Evolutionary conservation across 2,113 vertebrate species (phyloP).

Genomic region (Otocyon megalotis): DNA sequence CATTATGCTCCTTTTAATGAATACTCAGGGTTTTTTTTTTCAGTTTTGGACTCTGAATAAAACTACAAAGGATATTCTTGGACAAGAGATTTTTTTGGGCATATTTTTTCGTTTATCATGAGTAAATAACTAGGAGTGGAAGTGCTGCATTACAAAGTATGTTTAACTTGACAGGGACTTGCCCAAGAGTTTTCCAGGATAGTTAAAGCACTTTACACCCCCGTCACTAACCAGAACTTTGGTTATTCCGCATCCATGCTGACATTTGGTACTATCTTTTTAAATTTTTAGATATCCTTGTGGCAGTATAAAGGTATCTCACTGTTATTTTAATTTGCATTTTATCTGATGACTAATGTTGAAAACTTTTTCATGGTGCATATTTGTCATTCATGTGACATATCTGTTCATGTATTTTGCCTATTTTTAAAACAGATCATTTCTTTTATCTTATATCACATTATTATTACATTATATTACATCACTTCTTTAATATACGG

Average conservation of each 20-base stretch:
- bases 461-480: neutral
- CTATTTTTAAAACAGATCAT: neutral
- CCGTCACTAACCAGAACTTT: neutral
- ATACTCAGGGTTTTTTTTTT: neutral
- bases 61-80: neutral
- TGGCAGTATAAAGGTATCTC: neutral
- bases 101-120: neutral
- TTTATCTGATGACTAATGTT: neutral
- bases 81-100: neutral
- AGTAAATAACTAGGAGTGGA: neutral
- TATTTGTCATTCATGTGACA: neutral
- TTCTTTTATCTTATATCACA: neutral
- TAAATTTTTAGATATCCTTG: neutral
- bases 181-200: neutral
- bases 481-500: neutral
- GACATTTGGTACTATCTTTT: neutral
- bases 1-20: neutral
- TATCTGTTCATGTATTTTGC: neutral
- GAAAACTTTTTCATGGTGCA: neutral
- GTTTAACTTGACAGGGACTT: neutral
- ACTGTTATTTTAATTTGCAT: neutral
- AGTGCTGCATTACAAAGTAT: neutral
- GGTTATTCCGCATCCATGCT: neutral
- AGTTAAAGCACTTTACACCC: neutral
- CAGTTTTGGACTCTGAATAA: neutral